phyloP scores from a whole-genome alignment of 2,113 vertebrate species.

The Gadus macrocephalus region DNA sequence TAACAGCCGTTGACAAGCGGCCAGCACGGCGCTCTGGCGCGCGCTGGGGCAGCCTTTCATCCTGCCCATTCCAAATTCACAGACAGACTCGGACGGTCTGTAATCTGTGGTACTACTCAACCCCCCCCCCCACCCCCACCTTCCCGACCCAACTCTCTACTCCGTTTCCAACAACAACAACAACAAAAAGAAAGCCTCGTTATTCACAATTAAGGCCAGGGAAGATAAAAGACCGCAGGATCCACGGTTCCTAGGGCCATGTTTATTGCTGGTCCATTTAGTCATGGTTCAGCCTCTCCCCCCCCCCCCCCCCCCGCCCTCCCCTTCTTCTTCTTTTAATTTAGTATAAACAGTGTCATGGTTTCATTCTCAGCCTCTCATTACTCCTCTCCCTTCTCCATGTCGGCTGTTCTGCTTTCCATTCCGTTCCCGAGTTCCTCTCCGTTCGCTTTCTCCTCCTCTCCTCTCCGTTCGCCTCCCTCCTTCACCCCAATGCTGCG shows the following conservation, averaged over 20 bases:
- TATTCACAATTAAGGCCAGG: constrained; percentile 59
- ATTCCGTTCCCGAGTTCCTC: neutral
- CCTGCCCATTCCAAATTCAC: constrained; percentile 56
- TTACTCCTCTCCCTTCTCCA: neutral
- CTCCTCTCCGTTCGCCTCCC: neutral
- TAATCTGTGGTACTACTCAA: constrained; percentile 48
- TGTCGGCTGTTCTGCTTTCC: neutral
- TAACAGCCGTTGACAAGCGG: constrained; percentile 25
- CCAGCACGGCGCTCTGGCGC: constrained; percentile 20
- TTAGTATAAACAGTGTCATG: neutral
- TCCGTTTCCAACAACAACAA: neutral
- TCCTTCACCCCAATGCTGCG: too few relatives aligned
- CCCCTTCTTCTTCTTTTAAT: neutral
- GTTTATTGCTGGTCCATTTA: constrained; percentile 36
- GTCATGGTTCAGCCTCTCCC: neutral
- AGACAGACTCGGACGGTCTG: constrained; percentile 55
- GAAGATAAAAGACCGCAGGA: constrained; percentile 43
- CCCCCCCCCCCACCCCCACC: constrained; percentile 29
- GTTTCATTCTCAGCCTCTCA: neutral
- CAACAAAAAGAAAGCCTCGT: constrained; percentile 33
- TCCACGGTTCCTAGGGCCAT: constrained; percentile 27
- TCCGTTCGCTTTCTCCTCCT: neutral
- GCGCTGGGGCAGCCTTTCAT: constrained; percentile 40
- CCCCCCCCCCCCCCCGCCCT: too few relatives aligned
- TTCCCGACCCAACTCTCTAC: constrained; percentile 28